Evolutionary conservation across 2,888 invertebrate genomes (phyloP).

Genomic region (Latrodectus hesperus): DNA sequence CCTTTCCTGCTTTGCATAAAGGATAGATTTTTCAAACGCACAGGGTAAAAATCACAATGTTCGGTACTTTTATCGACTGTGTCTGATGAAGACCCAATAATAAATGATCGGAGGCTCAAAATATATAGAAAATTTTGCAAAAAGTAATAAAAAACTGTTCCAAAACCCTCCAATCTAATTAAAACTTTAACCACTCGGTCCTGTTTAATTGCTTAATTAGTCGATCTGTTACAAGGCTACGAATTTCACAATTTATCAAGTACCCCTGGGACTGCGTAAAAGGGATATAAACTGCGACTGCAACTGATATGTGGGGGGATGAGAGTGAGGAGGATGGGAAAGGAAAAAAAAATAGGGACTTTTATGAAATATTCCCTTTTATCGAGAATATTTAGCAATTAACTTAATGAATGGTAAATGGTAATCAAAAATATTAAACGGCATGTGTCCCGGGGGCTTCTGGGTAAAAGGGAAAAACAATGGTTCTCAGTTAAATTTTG

Average conservation of each 20-base stretch:
- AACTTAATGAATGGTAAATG: constrained; percentile 66
- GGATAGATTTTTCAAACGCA: constrained; percentile 43
- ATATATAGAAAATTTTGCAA: constrained; percentile 17
- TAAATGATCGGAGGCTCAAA: constrained; percentile 45
- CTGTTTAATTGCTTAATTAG: constrained; percentile 69
- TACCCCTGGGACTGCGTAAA: constrained; percentile 54
- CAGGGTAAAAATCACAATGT: constrained; percentile 12
- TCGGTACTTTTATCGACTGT: constrained; percentile 60
- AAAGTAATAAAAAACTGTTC: constrained; percentile 24
- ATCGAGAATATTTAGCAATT: constrained; percentile 67
- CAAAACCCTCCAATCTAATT: constrained; percentile 45
- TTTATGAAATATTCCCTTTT: constrained; percentile 67
- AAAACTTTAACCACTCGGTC: constrained; percentile 67
- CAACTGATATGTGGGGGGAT: no score
- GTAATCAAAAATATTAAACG: constrained; percentile 62
- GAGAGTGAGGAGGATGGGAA: neutral
- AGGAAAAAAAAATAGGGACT: constrained; percentile 47
- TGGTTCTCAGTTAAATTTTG: constrained; percentile 56
- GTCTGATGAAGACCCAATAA: constrained; percentile 64
- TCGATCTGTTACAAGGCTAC: constrained; percentile 63
- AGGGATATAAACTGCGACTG: neutral
- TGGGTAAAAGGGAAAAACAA: constrained; percentile 25
- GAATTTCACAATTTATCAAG: constrained; percentile 65
- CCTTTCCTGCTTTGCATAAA: constrained; percentile 63
- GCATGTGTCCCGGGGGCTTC: constrained; percentile 28